Evolutionary conservation across 2,888 invertebrate genomes (phyloP), one percentile per base, ranked within the genome.

Genomic region (Drosophila neutralis): DNA sequence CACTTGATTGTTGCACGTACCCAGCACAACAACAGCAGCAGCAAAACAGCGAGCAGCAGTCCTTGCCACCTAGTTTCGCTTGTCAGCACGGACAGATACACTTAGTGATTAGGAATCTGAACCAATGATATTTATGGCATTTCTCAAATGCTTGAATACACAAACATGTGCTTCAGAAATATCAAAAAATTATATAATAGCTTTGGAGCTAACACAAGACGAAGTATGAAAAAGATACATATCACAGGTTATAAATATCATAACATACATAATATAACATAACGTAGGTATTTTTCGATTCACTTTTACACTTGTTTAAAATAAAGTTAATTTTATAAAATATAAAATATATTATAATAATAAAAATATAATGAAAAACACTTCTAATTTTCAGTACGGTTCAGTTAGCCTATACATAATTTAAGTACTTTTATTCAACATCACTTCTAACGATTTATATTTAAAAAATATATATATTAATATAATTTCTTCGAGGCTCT

Each of bases 1-100:
- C 91, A 90, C 91, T 90, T 85, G 88, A 87, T 88, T 87, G 88
- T 82, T 90, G 87, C 89, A 81, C 87, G 81, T 79, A 86, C 57
- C 64, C 61, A 38, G 27, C 53, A 10, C 61, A 65, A 56, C 69
- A 71, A 5, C 60, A 64, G 42, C 48, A 45, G n/a, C 70, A 35
- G 35, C 54, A 54, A 49, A 48, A 56, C 45, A 61, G 36, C 56
- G 42, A 38, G 51, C 62, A 67, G 49, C 51, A 33, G 40, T 38
- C 52, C 24, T 40, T 73, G 54, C 68, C 54, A 72, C 58, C 51
- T 68, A 52, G 40, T 54, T 72, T 63, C 51, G 42, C 72, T 60
- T 76, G 73, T 61, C 68, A 66, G 57, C 78, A 61, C 27, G 51
- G 45, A 48, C 51, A 51, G 29, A 42, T 38, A 51, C 48, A 45